These are phyloP conservation scores for Cotesia congregata DNA, from an alignment of 2,888 invertebrate genomes.

Conservation along the genomic window DNA sequence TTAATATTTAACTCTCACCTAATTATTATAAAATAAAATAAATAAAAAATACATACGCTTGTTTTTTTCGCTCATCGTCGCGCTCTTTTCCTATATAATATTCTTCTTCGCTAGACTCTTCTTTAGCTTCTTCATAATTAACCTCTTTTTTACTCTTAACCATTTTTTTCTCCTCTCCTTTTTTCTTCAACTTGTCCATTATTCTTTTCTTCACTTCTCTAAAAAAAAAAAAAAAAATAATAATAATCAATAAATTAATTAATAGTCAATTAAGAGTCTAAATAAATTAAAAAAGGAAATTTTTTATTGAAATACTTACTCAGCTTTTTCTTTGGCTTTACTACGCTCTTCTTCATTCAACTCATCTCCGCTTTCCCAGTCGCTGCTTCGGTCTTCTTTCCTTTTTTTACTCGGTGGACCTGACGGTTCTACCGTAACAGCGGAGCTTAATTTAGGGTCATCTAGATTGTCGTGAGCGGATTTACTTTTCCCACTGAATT, in stretches of 20 bases:
- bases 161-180: slow-evolving; percentile 60
- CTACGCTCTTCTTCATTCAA: slow-evolving; percentile 53
- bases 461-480: slow-evolving; percentile 93
- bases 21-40: slow-evolving; percentile 27
- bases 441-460: slow-evolving; percentile 90
- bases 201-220: slow-evolving; percentile 65
- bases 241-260: background rate
- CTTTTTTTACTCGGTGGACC: slow-evolving; percentile 50
- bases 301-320: slow-evolving; percentile 40
- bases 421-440: slow-evolving; percentile 73
- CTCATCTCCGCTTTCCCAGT: slow-evolving; percentile 60
- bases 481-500: slow-evolving; percentile 87
- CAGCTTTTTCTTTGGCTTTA: slow-evolving; percentile 63
- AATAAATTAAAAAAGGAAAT: slow-evolving; percentile 22
- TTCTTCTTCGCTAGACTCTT: slow-evolving; percentile 73
- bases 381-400: slow-evolving; percentile 53
- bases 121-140: slow-evolving; percentile 64
- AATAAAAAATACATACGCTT: slow-evolving; percentile 71
- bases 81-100: slow-evolving; percentile 79
- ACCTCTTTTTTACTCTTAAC: slow-evolving; percentile 52
- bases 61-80: slow-evolving; percentile 74
- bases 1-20: slow-evolving; percentile 7
- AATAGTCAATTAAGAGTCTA: background rate
- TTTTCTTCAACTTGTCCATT: slow-evolving; percentile 61
- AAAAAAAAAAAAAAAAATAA: slow-evolving; percentile 27